Conservation (phyloP, 2,113 vertebrate genomes). For the Nannobrachium achirus region DNA sequence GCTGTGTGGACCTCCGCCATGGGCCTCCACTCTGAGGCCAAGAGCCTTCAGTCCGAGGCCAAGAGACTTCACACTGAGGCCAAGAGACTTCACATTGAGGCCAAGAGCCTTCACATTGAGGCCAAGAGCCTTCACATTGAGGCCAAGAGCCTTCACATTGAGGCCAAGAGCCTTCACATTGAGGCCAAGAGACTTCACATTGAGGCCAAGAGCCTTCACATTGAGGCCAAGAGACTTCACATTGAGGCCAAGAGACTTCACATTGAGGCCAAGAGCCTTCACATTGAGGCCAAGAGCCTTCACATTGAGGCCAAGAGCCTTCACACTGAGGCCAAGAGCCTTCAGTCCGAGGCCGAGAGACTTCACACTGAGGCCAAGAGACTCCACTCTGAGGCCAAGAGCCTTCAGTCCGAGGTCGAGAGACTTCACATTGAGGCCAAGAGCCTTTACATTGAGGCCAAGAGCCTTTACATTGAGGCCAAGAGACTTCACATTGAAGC, state of each 20-base stretch:
- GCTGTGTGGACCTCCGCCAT: conserved; percentile 91
- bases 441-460: conserved; percentile 90
- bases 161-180: conserved; percentile 85
- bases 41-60: not conserved
- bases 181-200: conserved; percentile 83
- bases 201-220: conserved; percentile 79
- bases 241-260: conserved; percentile 88
- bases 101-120: conserved; percentile 86
- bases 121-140: conserved; percentile 71
- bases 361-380: conserved; percentile 87
- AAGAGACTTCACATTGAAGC: conserved; percentile 77
- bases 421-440: conserved; percentile 75
- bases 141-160: conserved; percentile 56
- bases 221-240: too few relatives aligned
- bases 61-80: conserved; percentile 77
- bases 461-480: conserved; percentile 19
- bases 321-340: conserved; percentile 88
- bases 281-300: conserved; percentile 83
- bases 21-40: not conserved
- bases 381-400: too few relatives aligned
- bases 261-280: conserved; percentile 79
- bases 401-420: conserved; percentile 83
- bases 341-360: conserved; percentile 68
- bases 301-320: too few relatives aligned
- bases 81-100: conserved; percentile 81